These are phyloP conservation scores for Micromussa lordhowensis DNA, from an alignment of 92 coral and sea anemone genomes.

Conservation along the genomic window DNA sequence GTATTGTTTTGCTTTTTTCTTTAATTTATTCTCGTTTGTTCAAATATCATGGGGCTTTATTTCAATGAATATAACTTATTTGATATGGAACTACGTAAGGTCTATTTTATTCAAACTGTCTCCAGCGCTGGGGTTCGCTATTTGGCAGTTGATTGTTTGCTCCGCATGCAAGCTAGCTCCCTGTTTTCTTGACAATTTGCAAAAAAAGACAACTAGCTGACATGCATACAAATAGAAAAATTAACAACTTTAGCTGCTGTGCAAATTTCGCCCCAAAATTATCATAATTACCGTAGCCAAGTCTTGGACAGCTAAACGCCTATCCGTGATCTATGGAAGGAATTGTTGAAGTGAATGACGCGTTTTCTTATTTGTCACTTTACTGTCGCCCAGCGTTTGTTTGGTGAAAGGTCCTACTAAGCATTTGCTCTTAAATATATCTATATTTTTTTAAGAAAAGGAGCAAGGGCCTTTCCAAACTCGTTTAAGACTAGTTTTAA, in stretches of 20 bases:
- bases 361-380: neutral
- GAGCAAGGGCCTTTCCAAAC: no score
- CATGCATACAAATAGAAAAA: neutral
- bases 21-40: neutral
- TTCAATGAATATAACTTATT: neutral
- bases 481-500: neutral
- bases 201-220: slow-evolving; percentile 5
- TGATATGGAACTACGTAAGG: neutral
- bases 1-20: neutral
- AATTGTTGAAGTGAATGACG: neutral
- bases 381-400: neutral
- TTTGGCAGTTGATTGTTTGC: neutral
- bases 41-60: neutral
- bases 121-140: neutral
- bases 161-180: neutral
- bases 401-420: neutral
- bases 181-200: slow-evolving; percentile 8
- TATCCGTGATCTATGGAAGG: neutral
- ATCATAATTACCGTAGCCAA: neutral
- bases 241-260: slow-evolving; percentile 7
- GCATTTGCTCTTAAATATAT: neutral
- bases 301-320: neutral
- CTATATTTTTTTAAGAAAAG: neutral
- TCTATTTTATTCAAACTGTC: neutral
- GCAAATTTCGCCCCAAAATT: neutral